Evolutionary conservation across 1,140 invertebrate genomes (phyloP).

Genomic region (Diabrotica virgifera): DNA sequence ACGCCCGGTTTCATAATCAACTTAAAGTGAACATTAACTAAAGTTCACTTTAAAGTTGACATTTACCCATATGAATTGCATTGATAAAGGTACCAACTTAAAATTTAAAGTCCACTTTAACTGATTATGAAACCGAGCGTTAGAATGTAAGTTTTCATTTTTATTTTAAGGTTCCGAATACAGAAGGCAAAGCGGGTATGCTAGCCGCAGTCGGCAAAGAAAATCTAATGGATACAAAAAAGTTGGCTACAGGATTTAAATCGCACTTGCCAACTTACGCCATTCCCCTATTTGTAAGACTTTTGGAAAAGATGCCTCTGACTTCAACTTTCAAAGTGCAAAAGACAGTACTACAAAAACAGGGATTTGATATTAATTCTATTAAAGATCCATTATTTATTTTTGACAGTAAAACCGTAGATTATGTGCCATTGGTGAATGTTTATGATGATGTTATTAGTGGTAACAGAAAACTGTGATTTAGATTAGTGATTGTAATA

Average conservation of each 20-base stretch:
- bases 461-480: conserved; percentile 22
- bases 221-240: conserved; percentile 63
- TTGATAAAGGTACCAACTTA: too few relatives aligned
- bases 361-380: conserved; percentile 68
- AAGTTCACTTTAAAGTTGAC: too few relatives aligned
- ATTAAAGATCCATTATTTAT: conserved; percentile 78
- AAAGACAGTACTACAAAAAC: conserved; percentile 78
- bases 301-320: conserved; percentile 73
- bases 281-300: conserved; percentile 82
- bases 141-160: conserved; percentile 1
- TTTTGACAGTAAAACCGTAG: conserved; percentile 59
- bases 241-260: conserved; percentile 63
- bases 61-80: too few relatives aligned
- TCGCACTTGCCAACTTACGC: conserved; percentile 79
- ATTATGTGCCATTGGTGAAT: conserved; percentile 64
- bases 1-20: too few relatives aligned
- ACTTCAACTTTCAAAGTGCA: conserved; percentile 92
- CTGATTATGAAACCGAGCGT: too few relatives aligned
- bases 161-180: conserved; percentile 63
- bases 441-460: conserved; percentile 62
- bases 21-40: too few relatives aligned
- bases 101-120: too few relatives aligned
- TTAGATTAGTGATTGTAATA: too few relatives aligned
- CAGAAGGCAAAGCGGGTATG: conserved; percentile 95
- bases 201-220: conserved; percentile 81